phyloP scores from a whole-genome alignment of 2,113 vertebrate genomes.

The Tiliqua scincoides region DNA sequence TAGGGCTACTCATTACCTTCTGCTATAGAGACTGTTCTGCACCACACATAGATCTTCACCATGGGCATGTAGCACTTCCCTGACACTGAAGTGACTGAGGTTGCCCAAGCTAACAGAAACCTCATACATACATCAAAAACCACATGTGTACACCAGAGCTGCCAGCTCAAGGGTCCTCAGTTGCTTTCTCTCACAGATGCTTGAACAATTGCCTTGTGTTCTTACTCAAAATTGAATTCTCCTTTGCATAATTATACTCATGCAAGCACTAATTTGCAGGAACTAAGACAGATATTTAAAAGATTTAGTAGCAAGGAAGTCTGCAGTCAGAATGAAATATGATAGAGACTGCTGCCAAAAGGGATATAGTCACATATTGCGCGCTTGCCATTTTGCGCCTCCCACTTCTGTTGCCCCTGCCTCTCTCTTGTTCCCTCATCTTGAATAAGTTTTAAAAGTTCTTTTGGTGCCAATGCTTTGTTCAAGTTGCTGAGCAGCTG shows the following conservation, averaged over 20 bases:
- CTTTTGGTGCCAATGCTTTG: conserved; percentile 30
- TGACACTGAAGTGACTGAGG: background rate
- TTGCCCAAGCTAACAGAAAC: background rate
- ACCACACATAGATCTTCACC: too few species aligned
- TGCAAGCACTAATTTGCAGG: background rate
- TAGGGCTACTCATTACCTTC: background rate
- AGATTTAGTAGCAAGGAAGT: conserved; percentile 12
- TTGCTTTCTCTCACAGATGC: background rate
- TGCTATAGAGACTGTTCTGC: background rate
- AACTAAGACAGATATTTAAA: conserved; percentile 24
- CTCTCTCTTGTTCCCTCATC: background rate
- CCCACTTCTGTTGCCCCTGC: background rate
- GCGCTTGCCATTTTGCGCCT: background rate
- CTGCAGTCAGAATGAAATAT: background rate
- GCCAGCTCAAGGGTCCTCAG: background rate
- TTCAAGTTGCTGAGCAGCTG: conserved; percentile 18
- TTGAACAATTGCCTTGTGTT: background rate
- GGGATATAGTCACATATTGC: background rate
- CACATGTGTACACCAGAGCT: background rate
- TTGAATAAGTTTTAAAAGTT: conserved; percentile 35
- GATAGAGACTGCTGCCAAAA: background rate
- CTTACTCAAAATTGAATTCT: background rate
- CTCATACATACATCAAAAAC: background rate
- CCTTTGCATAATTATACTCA: conserved; percentile 3
- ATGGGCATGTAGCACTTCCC: background rate